These are phyloP conservation scores for Parthenolecanium corni DNA, from an alignment of 2,888 invertebrate species.

Conservation along the genomic window DNA sequence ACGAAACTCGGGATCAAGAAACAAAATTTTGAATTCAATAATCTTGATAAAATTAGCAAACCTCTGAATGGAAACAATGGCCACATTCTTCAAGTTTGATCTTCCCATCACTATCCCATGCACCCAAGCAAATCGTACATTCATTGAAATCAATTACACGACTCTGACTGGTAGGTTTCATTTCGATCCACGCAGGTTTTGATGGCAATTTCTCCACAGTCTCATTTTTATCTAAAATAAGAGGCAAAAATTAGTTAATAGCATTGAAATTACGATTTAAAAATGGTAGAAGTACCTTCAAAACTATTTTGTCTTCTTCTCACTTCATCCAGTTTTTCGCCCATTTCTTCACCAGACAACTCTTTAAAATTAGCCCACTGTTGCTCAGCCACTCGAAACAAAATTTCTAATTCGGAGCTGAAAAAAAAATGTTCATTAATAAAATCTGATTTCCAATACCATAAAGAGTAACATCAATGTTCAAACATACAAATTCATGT, in stretches of 20 bases:
- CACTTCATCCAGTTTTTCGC: neutral
- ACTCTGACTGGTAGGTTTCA: neutral
- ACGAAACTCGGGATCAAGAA: too few relatives aligned
- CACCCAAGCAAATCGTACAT: constrained; percentile 9
- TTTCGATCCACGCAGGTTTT: neutral
- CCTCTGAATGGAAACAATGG: constrained; percentile 9
- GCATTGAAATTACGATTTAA: neutral
- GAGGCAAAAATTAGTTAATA: neutral
- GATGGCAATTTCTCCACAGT: neutral
- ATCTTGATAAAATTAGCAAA: neutral
- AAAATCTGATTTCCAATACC: neutral
- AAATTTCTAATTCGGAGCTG: neutral
- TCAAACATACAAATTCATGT: neutral
- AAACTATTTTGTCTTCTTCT: neutral
- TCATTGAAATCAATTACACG: neutral
- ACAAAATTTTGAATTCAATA: too few relatives aligned
- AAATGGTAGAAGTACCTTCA: neutral
- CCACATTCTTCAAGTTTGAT: constrained; percentile 10
- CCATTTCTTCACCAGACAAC: too few relatives aligned
- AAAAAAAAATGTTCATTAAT: neutral
- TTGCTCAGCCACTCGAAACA: neutral
- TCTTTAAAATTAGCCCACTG: too few relatives aligned
- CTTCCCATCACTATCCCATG: neutral
- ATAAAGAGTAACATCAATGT: neutral
- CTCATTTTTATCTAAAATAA: neutral